Base-by-base conservation (phyloP, 2,888 invertebrate species). In the Alsophila aescularia region DNA sequence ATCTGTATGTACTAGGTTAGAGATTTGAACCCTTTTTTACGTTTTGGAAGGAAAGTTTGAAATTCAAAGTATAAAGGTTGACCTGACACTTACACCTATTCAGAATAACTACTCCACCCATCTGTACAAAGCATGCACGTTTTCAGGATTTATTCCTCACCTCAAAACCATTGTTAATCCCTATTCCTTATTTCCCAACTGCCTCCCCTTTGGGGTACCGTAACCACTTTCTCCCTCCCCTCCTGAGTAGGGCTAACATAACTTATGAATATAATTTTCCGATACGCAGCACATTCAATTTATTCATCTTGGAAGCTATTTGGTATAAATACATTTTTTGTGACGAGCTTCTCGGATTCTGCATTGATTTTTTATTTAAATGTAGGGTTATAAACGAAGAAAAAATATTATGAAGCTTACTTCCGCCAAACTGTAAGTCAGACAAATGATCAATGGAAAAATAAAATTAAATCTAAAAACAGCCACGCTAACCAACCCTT, bases 191-290 rank as follows among this genome's bases (percentile, higher is more conserved):
- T 29, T 37, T 45, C 29, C 47, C 32, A 31, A 24, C 42, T 29
- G 13, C 37, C 34, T 14, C 16, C 8, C 24, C n/a, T 24, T 10
- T n/a, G 35, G n/a, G 24, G 18, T 24, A 24, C 5, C 24, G 24
- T 24, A 24, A 29, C 21, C 24, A 10, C n/a, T 27, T n/a, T 5
- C 13, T 8, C 6, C 13, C 13, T 29, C 32, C 8, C 32, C 37
- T 40, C 39, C 27, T 12, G 13, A 43, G 31, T 29, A 51, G 45
- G 54, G 50, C 50, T 56, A 55, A 58, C 45, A 52, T 57, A 62
- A 59, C 59, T 62, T 62, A 57, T 62, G 59, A 62, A 59, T 59
- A 62, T 59, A 54, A 62, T 62, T 59, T 59, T 59, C 54, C 62
- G 53, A 62, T 59, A 54, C 62, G 57, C 37, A 50, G 58, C 51